phyloP scores from a whole-genome alignment of 64 coral and sea anemone species.

The Montipora sp. region DNA sequence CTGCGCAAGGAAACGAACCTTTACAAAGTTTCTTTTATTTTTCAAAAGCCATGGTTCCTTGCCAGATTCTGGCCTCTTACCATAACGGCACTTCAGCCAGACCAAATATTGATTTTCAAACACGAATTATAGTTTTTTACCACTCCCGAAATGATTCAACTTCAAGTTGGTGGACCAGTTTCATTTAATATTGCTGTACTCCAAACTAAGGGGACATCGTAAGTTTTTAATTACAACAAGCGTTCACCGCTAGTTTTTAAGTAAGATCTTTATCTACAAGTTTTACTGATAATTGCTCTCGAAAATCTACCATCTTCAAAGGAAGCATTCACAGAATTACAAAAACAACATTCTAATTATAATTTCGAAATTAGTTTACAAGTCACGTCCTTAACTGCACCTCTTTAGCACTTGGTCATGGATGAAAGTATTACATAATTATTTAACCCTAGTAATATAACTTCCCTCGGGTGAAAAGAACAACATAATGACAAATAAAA shows the following conservation, averaged over 20 bases:
- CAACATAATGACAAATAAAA: not conserved
- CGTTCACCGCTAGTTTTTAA: not conserved
- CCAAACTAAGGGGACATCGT: too few species aligned
- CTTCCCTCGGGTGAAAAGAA: not conserved
- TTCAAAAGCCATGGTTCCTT: not conserved
- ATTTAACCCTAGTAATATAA: not conserved
- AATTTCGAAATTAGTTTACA: not conserved
- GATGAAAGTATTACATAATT: not conserved
- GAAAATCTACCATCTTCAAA: not conserved
- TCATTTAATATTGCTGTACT: not conserved
- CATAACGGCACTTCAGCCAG: too few species aligned
- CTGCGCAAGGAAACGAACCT: not conserved
- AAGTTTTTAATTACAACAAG: not conserved
- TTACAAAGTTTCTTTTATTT: not conserved
- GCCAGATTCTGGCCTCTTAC: too few species aligned
- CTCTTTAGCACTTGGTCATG: not conserved
- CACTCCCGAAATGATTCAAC: not conserved
- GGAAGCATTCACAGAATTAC: not conserved
- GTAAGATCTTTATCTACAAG: not conserved
- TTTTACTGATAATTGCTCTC: not conserved
- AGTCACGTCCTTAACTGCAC: not conserved
- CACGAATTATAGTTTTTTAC: too few species aligned
- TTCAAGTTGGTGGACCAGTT: not conserved
- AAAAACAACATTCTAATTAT: not conserved
- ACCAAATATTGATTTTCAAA: too few species aligned